Evolutionary conservation across 2,113 vertebrate genomes (phyloP), one percentile per base, ranked within the genome.

Genomic region (Camelus bactrianus): DNA sequence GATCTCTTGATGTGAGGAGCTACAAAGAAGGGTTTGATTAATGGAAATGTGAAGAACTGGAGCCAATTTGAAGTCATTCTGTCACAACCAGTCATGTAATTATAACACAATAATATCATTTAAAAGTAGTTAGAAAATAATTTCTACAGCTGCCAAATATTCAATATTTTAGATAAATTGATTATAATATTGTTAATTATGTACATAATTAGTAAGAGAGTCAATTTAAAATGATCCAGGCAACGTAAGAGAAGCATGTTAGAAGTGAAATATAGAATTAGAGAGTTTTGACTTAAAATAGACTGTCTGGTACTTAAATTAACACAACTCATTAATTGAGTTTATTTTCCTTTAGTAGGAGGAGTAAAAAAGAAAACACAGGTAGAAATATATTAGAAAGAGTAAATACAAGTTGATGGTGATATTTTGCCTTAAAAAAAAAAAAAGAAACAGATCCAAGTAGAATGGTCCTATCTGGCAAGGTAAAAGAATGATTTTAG

Each of bases 401-500:
- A 54, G 0, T 64, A 54, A 50, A 79, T 79, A 56, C n/a, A 60
- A 84, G 26, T 17, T 54, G 46, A 28, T 72, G 46, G 46, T 2
- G 11, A 50, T 62, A 67, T 30, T 93, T 86, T 81, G 0, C 16
- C 30, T 92, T 92, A 38, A 67, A 73, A 75, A 81, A 35, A 81
- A 35, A 56, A 76, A 70, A 11, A 69, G 30, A 80, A 72, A 60
- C 26, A 87, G 22, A 69, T 5, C 30, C 2, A 82, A 77, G n/a
- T 73, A 54, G n/a, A 70, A 91, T 95, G 17, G 19, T 91, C 8
- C 22, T 52, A 67, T 91, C 52, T 77, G 24, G 19, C 32, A 91
- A 92, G 30, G 6, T 65, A 30, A 84, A 91, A 80, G 15, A 90
- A 35, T 89, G 14, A 89, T 91, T 75, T 86, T 67, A 91, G 70